Percentiles rank a stretch among this genome's conserved stretches.
Evolutionary conservation across 2,797 vertebrate species (phyloP).

Genomic region (Cetoscarus ocellatus): DNA sequence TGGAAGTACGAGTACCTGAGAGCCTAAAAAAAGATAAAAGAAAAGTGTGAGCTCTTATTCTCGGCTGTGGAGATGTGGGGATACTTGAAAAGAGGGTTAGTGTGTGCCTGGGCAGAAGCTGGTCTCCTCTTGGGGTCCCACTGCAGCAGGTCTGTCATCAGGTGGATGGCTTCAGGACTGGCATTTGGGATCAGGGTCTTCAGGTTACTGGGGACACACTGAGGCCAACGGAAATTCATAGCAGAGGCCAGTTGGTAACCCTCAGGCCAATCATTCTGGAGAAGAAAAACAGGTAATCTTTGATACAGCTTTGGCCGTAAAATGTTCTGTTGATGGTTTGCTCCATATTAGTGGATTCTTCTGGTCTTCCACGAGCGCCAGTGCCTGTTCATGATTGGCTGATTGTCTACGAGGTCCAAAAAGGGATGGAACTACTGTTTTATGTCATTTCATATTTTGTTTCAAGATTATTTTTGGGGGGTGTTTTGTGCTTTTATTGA

Average conservation of each 20-base stretch:
- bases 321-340: too few species aligned
- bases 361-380: too few species aligned
- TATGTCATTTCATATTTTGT: too few species aligned
- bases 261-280: conserved; percentile 94
- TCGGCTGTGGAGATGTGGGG: not conserved
- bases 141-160: conserved; percentile 94
- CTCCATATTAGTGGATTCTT: too few species aligned
- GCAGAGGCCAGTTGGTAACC: conserved; percentile 92
- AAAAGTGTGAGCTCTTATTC: conserved; percentile 3
- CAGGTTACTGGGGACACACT: conserved; percentile 93
- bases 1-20: conserved; percentile 94
- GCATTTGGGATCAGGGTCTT: conserved; percentile 97
- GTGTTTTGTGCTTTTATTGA: too few species aligned
- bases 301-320: not conserved
- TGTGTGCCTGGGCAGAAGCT: conserved; percentile 91
- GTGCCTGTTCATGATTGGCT: too few species aligned
- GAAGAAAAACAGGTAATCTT: conserved; percentile 7
- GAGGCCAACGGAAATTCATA: conserved; percentile 98
- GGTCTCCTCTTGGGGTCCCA: conserved; percentile 98
- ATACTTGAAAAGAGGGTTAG: not conserved
- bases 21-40: conserved; percentile 76
- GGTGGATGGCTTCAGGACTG: conserved; percentile 92
- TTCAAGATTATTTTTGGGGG: too few species aligned
- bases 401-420: too few species aligned
- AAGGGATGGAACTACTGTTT: too few species aligned